Base-by-base conservation (phyloP, 30 jellyfish, hydroid and myxozoan species). In the Hydractinia echinata region DNA sequence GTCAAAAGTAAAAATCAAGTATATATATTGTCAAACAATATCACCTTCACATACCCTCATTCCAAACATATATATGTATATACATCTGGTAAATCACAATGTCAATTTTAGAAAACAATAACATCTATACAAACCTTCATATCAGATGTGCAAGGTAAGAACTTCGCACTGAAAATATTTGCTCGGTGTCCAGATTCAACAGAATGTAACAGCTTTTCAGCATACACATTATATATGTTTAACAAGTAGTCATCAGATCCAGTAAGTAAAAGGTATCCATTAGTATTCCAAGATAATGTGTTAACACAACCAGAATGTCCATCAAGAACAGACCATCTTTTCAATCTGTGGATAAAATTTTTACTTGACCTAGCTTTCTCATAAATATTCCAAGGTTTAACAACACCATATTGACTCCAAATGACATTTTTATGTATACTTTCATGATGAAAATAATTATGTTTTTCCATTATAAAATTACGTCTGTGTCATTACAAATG, bases 271-370 rank as follows among this genome's bases (percentile, higher is more conserved):
- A 64, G 69, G 54, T 83, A 86, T 53, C 98, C 98, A n/a, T 76
- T 66, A 7, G 87, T 93, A 84, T 82, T 92, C 96, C 96, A 92
- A 15, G 88, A 76, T 16, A 92, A 81, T 16, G 98, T 92, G 72
- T 92, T 92, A 3, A 92, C 97, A 90, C 97, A 90, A 15, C 97
- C 97, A 61, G 87, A 61, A 69, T 90, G 97, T 10, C 95, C 97
- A 10, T 85, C 85, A 15, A 90, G 73, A 19, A 82, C 88, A 7
- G 79, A 52, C 87, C 83, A 76, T 76, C 68, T 85, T 61, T 80
- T 81, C 54, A 90, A 86, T 56, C 90, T 80, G 54, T 68, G 83
- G 15, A 85, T 71, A 52, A 90, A 85, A 62, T 76, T 71, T 50
- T 72, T 79, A 77, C 96, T 88, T 19, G 81, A 30, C 3, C 51